A percentile compares a stretch with the other conserved stretches of the same genome.
Conservation (phyloP, 2,797 vertebrate genomes). For the Ceyx erithaca region DNA sequence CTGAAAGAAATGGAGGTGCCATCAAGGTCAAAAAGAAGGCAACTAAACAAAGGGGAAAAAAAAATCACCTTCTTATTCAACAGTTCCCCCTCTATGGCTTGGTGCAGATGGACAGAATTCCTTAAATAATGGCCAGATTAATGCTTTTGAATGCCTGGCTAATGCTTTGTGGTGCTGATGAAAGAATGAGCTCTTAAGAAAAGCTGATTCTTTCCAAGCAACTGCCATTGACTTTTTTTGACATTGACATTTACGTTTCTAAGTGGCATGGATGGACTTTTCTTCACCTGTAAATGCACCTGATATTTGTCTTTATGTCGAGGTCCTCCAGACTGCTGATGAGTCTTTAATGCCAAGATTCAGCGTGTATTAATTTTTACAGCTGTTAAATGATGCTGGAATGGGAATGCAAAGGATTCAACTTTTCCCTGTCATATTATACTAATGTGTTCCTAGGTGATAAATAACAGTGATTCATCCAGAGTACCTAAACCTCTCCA, state of each 20-base stretch:
- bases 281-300: neutral
- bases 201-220: neutral
- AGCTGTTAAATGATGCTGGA: neutral
- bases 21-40: neutral
- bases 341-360: neutral
- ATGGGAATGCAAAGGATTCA: constrained; percentile 30
- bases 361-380: constrained; percentile 36
- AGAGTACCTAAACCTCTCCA: constrained; percentile 70
- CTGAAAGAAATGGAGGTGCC: neutral
- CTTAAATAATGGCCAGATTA: neutral
- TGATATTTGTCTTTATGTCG: neutral
- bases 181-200: neutral
- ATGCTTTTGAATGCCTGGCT: neutral
- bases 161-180: neutral
- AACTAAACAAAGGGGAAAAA: neutral
- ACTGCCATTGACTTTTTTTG: neutral
- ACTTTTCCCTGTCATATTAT: constrained; percentile 8
- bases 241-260: neutral
- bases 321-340: neutral
- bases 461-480: constrained; percentile 72
- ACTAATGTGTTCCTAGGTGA: constrained; percentile 26
- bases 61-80: neutral
- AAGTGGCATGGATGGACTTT: neutral
- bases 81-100: fast-evolving
- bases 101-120: neutral